Evolutionary conservation across 2,797 vertebrate species (phyloP).

Genomic region (Gobionotothen gibberifrons): DNA sequence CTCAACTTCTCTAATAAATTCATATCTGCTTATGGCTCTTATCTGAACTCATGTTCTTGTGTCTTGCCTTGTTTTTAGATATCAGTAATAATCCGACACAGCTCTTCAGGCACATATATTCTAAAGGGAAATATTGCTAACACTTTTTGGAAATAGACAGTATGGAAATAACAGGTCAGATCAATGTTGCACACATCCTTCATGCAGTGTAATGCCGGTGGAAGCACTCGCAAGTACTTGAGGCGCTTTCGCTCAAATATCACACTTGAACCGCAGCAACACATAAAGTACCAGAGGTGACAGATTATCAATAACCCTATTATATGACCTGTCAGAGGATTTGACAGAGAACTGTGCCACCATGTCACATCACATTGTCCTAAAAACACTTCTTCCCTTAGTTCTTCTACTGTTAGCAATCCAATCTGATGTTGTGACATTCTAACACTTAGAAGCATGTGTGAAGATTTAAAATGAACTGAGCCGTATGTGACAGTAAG

Average conservation of each 20-base stretch:
- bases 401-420: background rate
- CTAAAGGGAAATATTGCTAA: background rate
- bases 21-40: constrained; percentile 16
- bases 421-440: constrained; percentile 7
- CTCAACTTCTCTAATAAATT: constrained; percentile 9
- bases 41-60: constrained; percentile 4
- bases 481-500: background rate
- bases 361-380: constrained; percentile 43
- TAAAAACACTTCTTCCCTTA: constrained; percentile 14
- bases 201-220: constrained; percentile 7
- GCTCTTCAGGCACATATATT: background rate
- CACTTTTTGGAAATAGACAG: constrained; percentile 1
- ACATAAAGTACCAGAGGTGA: constrained; percentile 58
- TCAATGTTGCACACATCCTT: constrained; percentile 25
- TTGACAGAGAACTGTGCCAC: constrained; percentile 55
- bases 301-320: constrained; percentile 77
- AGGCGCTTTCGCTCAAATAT: constrained; percentile 57
- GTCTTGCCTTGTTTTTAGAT: constrained; percentile 13
- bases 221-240: constrained; percentile 30
- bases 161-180: constrained; percentile 46
- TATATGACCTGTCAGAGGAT: constrained; percentile 65
- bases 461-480: constrained; percentile 26
- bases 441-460: background rate
- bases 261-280: constrained; percentile 55
- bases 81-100: constrained; percentile 26